Evolutionary conservation across 2,888 invertebrate genomes (phyloP), one percentile per base, ranked within the genome.

Genomic region (Pristionchus entomophagus): DNA sequence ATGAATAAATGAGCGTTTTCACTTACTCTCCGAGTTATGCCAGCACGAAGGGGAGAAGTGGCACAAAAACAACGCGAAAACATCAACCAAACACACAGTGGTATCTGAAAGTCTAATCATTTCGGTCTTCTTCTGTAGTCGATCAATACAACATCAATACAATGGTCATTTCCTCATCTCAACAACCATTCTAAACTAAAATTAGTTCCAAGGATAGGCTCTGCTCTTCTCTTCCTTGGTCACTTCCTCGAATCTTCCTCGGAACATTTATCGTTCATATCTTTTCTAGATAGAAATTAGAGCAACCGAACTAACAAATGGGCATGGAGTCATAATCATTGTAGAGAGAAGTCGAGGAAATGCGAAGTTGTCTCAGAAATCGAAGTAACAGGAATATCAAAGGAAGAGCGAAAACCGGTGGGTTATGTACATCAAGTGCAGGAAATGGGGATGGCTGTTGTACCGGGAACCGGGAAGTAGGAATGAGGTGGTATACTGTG

Each of bases 311-410:
- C 73, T 73, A 73, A 73, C 41, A 65, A 0, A 3, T 1, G 73
- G 73, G 19, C 35, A 8, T 38, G 38, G 35, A 22, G 4, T 19
- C 38, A 35, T 26, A 29, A 29, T 22, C 51, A 26, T 59, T 35
- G 65, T 17, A 35, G 35, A 14, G 3, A 26, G n/a, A 10, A 73
- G 32, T 73, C 38, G 41, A 41, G 73, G 14, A 14, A 73, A 45
- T 41, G 3, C 73, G 45, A 73, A 73, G 73, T 73, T 41, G 73
- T 73, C 73, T 73, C 73, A 73, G 41, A 35, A 32, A 65, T 65
- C 26, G 29, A 22, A 69, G 69, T 38, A 69, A 69, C 69, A 41
- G 69, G 38, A 45, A 73, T n/a, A 73, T 19, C 6, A 73, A 12
- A 26, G 38, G 41, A 26, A 45, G 12, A 26, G 73, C 3, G 73